phyloP scores from a whole-genome alignment of 2,113 vertebrate species.

The Carollia perspicillata region DNA sequence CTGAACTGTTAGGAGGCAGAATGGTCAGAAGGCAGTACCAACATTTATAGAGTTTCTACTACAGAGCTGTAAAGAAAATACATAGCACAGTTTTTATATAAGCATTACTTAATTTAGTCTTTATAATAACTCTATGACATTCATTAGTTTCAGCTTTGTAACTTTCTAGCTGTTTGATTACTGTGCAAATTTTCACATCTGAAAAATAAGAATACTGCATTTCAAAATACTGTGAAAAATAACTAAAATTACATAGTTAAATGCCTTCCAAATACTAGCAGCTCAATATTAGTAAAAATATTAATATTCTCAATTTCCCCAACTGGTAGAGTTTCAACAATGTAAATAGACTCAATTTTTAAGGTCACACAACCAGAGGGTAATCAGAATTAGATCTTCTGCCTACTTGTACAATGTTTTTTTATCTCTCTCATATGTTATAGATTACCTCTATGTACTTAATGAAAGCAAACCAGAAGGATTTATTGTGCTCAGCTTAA shows the following conservation, averaged over 20 bases:
- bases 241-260: background rate
- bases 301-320: background rate
- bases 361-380: background rate
- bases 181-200: background rate
- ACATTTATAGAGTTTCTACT: background rate
- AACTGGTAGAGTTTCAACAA: background rate
- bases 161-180: background rate
- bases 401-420: background rate
- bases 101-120: background rate
- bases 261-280: background rate
- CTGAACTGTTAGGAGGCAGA: background rate
- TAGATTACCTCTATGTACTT: background rate
- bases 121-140: background rate
- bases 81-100: background rate
- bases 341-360: background rate
- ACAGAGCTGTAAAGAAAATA: background rate
- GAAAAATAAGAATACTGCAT: slow-evolving; percentile 10
- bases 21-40: background rate
- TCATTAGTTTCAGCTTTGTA: background rate
- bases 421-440: background rate
- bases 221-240: background rate
- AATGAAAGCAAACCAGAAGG: slow-evolving; percentile 3
- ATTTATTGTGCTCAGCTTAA: background rate
- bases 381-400: background rate
- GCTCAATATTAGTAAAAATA: background rate